Evolutionary conservation across 2,888 invertebrate species (phyloP), one percentile per base, ranked within the genome.

Genomic region (Cistogaster globosa): DNA sequence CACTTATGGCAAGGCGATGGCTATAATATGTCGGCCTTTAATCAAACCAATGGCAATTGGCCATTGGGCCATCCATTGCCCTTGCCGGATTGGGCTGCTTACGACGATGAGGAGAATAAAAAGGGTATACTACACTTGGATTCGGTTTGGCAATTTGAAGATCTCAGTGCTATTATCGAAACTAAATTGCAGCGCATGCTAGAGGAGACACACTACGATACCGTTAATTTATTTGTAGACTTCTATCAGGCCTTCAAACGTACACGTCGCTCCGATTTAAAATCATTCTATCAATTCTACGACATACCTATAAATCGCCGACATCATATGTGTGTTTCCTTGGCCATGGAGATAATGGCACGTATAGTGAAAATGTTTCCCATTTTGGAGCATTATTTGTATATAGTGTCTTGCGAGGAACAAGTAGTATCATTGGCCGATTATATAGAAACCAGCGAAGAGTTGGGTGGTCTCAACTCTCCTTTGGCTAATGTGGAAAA

Each of bases 351-450:
- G 92, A 93, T 98, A 88, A 94, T 97, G 90, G 93, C 94, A 86
- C 94, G 95, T 71, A 94, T 97, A 89, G 94, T 95, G 86, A 93
- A 94, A 90, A 94, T 94, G 91, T 95, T 95, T 89, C 95, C 96
- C 8, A 95, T 95, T 68, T 93, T 97, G 88, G 94, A 94, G 51
- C 93, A 94, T 81, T 94, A 95, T 89, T 93, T 96, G 83, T 96
- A 95, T 90, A 93, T 98, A 88, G 96, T 96, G 68, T 98, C 98
- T 16, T 98, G 97, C 91, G 98, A 98, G 93, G 98, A 98, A 93
- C 96, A 96, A 84, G 95, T 96, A 84, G 94, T 94, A 87, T 94
- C 93, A 62, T 93, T 94, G 76, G 93, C 94, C 63, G 93, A 94
- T 86, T 96, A 96, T 86, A 94, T 94, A 69, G 94, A 94, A 68